phyloP scores from a whole-genome alignment of 2,888 invertebrate genomes.

The Hirtodrosophila confusa region DNA sequence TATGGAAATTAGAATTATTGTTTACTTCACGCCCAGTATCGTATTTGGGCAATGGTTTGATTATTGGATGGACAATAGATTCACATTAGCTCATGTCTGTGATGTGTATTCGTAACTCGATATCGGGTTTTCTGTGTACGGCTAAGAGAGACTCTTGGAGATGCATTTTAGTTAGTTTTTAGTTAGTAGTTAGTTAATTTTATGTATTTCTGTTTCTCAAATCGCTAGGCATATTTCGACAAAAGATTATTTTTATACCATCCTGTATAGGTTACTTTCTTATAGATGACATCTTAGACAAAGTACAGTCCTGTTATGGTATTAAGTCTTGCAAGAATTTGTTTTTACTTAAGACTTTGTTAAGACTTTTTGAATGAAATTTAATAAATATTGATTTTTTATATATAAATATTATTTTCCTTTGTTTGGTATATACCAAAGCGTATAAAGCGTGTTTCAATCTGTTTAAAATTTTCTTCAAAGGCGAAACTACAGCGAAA shows the following conservation, averaged over 20 bases:
- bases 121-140: constrained; percentile 23
- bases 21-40: constrained; percentile 55
- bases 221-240: background rate
- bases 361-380: too few relatives aligned
- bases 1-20: constrained; percentile 61
- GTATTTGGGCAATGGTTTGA: constrained; percentile 2
- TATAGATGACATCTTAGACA: too few relatives aligned
- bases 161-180: constrained; percentile 46
- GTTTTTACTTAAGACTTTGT: too few relatives aligned
- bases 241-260: background rate
- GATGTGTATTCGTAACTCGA: constrained; percentile 35
- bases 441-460: too few relatives aligned
- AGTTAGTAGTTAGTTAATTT: background rate
- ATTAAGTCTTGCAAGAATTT: too few relatives aligned
- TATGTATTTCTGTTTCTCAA: constrained; percentile 1
- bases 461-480: too few relatives aligned
- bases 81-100: constrained; percentile 25
- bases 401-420: too few relatives aligned
- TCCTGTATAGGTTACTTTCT: too few relatives aligned
- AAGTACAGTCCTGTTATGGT: too few relatives aligned
- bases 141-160: constrained; percentile 68
- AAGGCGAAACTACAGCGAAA: background rate
- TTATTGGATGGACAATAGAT: constrained; percentile 11
- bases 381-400: too few relatives aligned
- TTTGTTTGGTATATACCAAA: background rate